Evolutionary conservation across 2,797 vertebrate species (phyloP).

Genomic region (Scyliorhinus canicula): DNA sequence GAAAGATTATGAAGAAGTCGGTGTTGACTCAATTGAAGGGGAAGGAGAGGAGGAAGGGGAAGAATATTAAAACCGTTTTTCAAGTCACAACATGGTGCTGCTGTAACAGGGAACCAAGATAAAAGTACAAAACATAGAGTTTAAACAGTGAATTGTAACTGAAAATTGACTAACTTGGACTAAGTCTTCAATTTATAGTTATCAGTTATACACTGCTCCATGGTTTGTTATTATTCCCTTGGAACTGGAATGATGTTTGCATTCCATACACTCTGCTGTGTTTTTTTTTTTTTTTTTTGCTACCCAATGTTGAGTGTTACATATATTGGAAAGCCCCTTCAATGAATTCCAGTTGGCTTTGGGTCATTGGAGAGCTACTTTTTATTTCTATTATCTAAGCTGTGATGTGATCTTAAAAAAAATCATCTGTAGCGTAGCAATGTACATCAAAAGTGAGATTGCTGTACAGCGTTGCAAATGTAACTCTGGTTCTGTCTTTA

Average conservation of each 20-base stretch:
- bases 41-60: conserved; percentile 79
- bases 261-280: neutral
- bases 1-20: conserved; percentile 85
- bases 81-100: conserved; percentile 11
- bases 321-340: too few relatives aligned
- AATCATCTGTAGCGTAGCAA: neutral
- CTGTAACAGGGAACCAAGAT: conserved; percentile 20
- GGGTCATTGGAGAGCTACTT: neutral
- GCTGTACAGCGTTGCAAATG: neutral
- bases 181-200: neutral
- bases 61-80: conserved; percentile 62
- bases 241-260: neutral
- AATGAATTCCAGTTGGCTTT: neutral
- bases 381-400: neutral
- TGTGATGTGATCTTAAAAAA: neutral
- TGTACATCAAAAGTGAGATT: conserved; percentile 1
- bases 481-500: conserved; percentile 1
- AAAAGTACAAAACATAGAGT: neutral
- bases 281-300: neutral
- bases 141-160: neutral
- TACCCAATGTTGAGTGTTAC: neutral
- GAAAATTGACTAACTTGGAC: neutral
- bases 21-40: conserved; percentile 77
- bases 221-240: neutral
- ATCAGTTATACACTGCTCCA: neutral